Conservation (phyloP, 2,113 vertebrate genomes). For the Daphoenositta chrysoptera region DNA sequence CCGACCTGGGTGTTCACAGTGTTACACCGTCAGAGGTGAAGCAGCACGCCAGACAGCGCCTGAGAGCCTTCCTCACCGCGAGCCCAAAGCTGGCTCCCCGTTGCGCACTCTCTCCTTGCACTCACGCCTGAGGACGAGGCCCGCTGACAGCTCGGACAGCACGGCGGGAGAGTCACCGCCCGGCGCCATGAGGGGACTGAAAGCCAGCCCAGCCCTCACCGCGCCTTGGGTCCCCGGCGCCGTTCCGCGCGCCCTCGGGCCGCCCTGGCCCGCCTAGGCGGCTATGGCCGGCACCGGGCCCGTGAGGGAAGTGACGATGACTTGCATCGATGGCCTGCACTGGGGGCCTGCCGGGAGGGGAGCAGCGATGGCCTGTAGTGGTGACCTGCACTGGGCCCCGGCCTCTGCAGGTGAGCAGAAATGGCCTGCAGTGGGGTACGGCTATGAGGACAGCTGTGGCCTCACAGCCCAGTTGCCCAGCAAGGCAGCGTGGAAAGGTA, state of each 20-base stretch:
- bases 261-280: not conserved
- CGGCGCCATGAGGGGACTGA: not conserved
- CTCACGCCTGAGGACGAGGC: fast-evolving
- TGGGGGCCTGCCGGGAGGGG: not conserved
- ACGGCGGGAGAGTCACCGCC: not conserved
- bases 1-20: fast-evolving
- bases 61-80: fast-evolving
- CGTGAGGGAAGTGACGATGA: not conserved
- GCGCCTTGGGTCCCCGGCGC: not conserved
- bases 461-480: fast-evolving
- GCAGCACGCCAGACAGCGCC: not conserved
- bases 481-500: fast-evolving
- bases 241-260: not conserved
- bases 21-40: fast-evolving
- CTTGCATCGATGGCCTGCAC: not conserved
- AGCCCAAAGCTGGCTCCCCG: too few species aligned
- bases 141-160: not conserved
- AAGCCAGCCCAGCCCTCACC: not conserved
- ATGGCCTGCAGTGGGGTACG: not conserved
- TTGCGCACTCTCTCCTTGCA: fast-evolving
- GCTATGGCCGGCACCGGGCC: not conserved
- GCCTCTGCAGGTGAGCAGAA: too few species aligned
- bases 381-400: not conserved
- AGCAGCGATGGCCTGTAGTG: not conserved
- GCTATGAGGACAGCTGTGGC: fast-evolving